Conservation (phyloP, 2,113 vertebrate species). For the Podocnemis expansa region DNA sequence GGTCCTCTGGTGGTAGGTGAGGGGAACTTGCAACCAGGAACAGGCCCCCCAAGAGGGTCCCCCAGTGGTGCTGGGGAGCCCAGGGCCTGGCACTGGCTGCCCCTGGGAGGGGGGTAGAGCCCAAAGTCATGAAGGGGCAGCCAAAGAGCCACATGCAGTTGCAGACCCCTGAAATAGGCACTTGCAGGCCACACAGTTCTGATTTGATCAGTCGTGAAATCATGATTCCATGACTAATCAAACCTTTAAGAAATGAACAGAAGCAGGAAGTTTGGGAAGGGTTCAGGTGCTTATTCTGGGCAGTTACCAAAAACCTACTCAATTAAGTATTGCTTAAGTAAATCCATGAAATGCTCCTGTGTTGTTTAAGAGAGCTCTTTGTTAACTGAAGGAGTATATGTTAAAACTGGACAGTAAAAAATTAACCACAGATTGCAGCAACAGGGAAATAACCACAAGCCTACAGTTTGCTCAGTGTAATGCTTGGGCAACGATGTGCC, state of each 20-base stretch:
- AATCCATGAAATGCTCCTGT: not conserved
- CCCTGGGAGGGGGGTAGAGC: too few species aligned
- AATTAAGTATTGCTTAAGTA: not conserved
- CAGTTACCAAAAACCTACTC: not conserved
- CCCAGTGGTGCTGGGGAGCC: too few species aligned
- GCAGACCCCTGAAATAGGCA: too few species aligned
- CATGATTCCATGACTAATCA: too few species aligned
- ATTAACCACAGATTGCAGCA: not conserved
- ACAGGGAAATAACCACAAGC: not conserved
- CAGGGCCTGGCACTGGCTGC: too few species aligned
- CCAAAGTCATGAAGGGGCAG: too few species aligned
- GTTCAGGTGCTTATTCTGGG: not conserved
- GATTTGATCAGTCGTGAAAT: too few species aligned
- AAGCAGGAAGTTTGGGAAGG: not conserved
- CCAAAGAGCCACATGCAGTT: too few species aligned
- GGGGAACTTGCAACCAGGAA: too few species aligned
- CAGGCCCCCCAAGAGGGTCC: too few species aligned
- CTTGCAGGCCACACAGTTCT: too few species aligned
- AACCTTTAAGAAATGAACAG: not conserved
- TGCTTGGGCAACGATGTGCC: not conserved
- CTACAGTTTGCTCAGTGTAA: not conserved
- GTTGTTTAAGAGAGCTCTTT: not conserved
- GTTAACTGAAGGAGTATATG: not conserved
- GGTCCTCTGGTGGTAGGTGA: too few species aligned
- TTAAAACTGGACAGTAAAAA: not conserved